These are phyloP conservation scores for Fopius arisanus DNA, from an alignment of 1,140 invertebrate species.

Conservation along the genomic window DNA sequence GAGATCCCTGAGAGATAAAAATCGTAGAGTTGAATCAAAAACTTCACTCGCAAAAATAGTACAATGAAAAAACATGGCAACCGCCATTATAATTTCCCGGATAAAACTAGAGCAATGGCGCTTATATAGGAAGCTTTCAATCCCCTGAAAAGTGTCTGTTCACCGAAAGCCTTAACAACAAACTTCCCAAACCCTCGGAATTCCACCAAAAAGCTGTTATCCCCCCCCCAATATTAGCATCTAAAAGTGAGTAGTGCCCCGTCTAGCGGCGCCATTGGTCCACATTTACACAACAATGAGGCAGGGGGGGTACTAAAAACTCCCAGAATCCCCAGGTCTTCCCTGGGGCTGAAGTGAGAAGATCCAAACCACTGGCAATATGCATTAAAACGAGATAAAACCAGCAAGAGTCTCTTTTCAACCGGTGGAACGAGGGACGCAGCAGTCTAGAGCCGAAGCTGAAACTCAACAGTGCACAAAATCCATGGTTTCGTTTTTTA, in stretches of 20 bases:
- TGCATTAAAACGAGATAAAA: conserved; percentile 5
- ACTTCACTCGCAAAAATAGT: too few species aligned
- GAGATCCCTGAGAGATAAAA: too few species aligned
- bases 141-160: too few species aligned
- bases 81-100: too few species aligned
- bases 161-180: too few species aligned
- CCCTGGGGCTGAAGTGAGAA: conserved; percentile 13
- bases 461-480: conserved; percentile 46
- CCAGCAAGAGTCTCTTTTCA: conserved; percentile 5
- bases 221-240: conserved; percentile 56
- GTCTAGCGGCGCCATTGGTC: conserved; percentile 61
- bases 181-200: conserved; percentile 33
- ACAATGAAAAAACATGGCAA: too few species aligned
- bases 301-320: conserved; percentile 57
- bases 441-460: conserved; percentile 39
- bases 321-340: conserved; percentile 55
- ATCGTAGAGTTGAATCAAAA: too few species aligned
- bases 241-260: conserved; percentile 57
- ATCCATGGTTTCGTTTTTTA: conserved; percentile 48
- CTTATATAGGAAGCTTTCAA: background rate
- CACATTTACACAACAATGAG: conserved; percentile 65
- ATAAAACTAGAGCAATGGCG: too few species aligned
- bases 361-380: conserved; percentile 28
- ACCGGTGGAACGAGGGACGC: conserved; percentile 20
- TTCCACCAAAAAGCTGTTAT: conserved; percentile 56